Evolutionary conservation across 2,797 vertebrate species (phyloP).

Genomic region (Premnoplex brunnescens): DNA sequence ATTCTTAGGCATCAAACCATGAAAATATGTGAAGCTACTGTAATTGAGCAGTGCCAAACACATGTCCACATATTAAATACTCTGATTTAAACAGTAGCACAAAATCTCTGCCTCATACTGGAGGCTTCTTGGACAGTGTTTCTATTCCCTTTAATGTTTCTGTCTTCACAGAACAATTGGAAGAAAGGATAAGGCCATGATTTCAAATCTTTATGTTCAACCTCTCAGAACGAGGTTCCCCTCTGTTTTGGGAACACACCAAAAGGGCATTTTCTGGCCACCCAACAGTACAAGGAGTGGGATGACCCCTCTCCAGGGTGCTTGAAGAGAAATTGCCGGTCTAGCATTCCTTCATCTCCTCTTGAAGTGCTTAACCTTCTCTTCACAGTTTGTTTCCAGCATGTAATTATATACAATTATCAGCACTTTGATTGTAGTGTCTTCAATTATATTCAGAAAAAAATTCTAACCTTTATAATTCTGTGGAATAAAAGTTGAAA

Average conservation of each 20-base stretch:
- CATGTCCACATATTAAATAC: conserved; percentile 42
- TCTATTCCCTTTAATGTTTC: not conserved
- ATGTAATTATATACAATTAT: conserved; percentile 57
- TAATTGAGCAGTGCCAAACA: conserved; percentile 47
- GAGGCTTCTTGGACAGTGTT: not conserved
- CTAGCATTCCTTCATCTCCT: not conserved
- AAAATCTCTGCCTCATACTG: not conserved
- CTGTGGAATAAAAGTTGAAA: not conserved
- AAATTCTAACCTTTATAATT: conserved; percentile 18
- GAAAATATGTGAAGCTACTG: conserved; percentile 41
- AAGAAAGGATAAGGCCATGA: not conserved
- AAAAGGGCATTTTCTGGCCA: not conserved
- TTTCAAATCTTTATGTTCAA: not conserved
- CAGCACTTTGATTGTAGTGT: conserved; percentile 57
- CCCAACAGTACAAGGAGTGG: not conserved
- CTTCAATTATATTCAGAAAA: conserved; percentile 34
- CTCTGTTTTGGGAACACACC: not conserved
- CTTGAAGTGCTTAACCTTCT: conserved; percentile 60
- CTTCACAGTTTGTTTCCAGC: conserved; percentile 42
- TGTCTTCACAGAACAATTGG: not conserved
- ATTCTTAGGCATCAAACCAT: conserved; percentile 40
- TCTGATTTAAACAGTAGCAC: conserved; percentile 22
- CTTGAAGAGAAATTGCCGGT: not conserved
- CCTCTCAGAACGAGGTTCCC: not conserved
- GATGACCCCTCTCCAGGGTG: not conserved